phyloP scores from a whole-genome alignment of 92 coral and sea anemone species.

The Epizoanthus fatuus region DNA sequence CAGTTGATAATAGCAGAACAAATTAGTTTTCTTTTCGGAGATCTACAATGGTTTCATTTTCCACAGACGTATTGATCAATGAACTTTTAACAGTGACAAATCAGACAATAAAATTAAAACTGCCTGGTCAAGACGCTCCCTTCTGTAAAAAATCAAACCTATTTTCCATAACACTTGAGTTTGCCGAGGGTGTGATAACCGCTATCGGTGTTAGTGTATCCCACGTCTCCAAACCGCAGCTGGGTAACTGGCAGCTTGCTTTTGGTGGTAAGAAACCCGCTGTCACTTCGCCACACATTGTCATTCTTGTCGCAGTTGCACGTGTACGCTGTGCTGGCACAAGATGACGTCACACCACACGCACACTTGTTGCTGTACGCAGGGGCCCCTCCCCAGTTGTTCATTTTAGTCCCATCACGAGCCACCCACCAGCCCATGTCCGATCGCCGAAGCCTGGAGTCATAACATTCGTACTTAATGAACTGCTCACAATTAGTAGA shows the following conservation, averaged over 20 bases:
- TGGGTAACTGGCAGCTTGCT: conserved; percentile 43
- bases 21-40: too few relatives aligned
- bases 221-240: conserved; percentile 60
- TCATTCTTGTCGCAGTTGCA: conserved; percentile 68
- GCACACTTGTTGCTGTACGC: conserved; percentile 60
- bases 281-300: conserved; percentile 48
- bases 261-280: conserved; percentile 57
- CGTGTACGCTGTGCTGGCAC: background rate
- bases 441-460: background rate
- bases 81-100: too few relatives aligned
- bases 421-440: conserved; percentile 58
- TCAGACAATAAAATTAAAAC: too few relatives aligned
- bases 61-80: too few relatives aligned
- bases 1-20: too few relatives aligned
- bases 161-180: conserved; percentile 52
- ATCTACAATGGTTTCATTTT: too few relatives aligned
- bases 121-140: too few relatives aligned
- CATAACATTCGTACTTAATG: conserved; percentile 50
- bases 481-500: conserved; percentile 58
- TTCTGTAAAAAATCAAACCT: background rate
- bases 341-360: conserved; percentile 53
- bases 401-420: conserved; percentile 41
- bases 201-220: background rate
- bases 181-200: conserved; percentile 68
- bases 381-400: conserved; percentile 60